Conservation (phyloP, 1,140 invertebrate genomes). For the Lanistes nyassanus region DNA sequence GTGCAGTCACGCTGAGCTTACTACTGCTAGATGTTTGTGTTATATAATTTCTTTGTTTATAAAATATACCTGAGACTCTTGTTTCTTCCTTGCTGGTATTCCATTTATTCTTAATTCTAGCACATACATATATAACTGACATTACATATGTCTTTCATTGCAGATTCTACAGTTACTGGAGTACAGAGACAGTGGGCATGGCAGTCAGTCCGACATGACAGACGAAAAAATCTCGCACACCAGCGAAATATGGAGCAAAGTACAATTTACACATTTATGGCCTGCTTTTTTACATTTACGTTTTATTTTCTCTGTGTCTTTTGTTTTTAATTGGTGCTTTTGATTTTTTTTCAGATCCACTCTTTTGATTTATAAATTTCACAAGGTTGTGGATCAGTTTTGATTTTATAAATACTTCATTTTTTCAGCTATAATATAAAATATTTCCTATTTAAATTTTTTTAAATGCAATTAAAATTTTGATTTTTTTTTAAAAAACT, state of each 20-base stretch:
- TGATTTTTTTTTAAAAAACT: too few relatives aligned
- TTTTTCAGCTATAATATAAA: too few relatives aligned
- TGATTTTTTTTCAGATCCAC: background rate
- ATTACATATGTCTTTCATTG: conserved; percentile 20
- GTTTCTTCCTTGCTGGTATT: background rate
- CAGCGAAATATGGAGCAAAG: conserved; percentile 50
- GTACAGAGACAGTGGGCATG: conserved; percentile 46
- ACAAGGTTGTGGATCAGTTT: too few relatives aligned
- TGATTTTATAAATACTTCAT: too few relatives aligned
- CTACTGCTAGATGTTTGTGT: too few relatives aligned
- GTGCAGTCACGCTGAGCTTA: too few relatives aligned
- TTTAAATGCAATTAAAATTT: too few relatives aligned
- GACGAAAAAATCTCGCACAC: conserved; percentile 43
- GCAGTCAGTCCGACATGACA: conserved; percentile 42
- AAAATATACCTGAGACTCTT: background rate
- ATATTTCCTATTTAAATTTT: too few relatives aligned
- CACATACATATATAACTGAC: too few relatives aligned
- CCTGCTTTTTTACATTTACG: background rate
- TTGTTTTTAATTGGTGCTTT: background rate
- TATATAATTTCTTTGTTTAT: background rate
- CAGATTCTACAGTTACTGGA: conserved; percentile 40
- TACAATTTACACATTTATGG: too few relatives aligned
- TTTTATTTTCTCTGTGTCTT: too few relatives aligned
- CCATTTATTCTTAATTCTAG: too few relatives aligned
- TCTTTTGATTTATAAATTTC: background rate